phyloP scores from a whole-genome alignment of 2,113 vertebrate genomes.

The Pygoscelis adeliae region DNA sequence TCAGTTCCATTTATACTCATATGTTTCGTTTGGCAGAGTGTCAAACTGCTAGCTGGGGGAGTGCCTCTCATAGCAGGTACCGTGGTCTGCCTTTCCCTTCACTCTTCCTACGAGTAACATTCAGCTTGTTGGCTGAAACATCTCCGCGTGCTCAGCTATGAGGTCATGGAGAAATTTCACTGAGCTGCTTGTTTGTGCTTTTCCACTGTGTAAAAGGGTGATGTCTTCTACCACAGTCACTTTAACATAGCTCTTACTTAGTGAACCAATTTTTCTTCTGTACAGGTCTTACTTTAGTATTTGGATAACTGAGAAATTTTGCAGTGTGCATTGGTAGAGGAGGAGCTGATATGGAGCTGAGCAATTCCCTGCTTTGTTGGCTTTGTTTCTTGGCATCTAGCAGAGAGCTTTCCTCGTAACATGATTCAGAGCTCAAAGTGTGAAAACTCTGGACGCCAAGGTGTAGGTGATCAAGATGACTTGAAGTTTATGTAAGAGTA shows the following conservation, averaged over 20 bases:
- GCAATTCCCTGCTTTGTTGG: neutral
- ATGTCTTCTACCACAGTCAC: neutral
- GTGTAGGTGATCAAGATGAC: neutral
- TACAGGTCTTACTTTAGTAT: neutral
- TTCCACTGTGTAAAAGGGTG: neutral
- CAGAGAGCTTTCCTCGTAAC: neutral
- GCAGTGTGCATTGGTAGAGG: neutral
- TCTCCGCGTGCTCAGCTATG: neutral
- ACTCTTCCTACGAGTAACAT: neutral
- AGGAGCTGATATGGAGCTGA: neutral
- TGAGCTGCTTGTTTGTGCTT: neutral
- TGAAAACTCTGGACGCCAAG: neutral
- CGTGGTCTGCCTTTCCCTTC: neutral
- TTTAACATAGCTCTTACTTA: neutral
- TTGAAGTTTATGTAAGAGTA: neutral
- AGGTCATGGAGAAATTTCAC: neutral
- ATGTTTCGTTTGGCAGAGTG: neutral
- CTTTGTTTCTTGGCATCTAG: neutral
- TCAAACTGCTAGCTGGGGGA: neutral
- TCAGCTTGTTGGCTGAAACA: neutral
- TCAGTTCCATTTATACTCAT: neutral
- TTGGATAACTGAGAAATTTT: neutral
- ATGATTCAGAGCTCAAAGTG: neutral
- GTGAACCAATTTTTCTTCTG: neutral
- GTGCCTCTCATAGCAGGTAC: neutral